Percentiles rank a stretch among this genome's conserved stretches.
Conservation (phyloP, 1,140 invertebrate species). For the Lethocerus indicus region DNA sequence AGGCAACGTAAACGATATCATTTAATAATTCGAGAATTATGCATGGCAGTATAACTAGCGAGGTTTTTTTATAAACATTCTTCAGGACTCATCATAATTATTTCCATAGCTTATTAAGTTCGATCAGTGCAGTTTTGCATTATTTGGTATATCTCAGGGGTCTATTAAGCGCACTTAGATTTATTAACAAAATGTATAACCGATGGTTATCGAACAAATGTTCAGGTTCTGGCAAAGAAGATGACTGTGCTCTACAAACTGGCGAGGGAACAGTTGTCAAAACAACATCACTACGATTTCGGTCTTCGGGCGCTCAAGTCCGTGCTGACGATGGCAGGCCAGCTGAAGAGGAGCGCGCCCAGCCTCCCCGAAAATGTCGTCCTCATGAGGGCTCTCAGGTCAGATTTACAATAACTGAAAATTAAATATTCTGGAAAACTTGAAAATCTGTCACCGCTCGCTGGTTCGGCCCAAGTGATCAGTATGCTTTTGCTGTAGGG, state of each 20-base stretch:
- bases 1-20: not conserved
- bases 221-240: conserved; percentile 72
- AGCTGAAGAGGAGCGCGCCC: conserved; percentile 55
- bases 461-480: no score
- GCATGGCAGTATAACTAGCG: no score
- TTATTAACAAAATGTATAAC: no score
- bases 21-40: not conserved
- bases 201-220: no score
- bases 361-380: conserved; percentile 68
- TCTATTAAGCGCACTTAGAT: not conserved
- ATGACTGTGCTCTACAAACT: conserved; percentile 80
- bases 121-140: not conserved
- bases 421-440: no score
- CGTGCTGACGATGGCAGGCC: conserved; percentile 75
- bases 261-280: conserved; percentile 69
- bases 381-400: conserved; percentile 65
- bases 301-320: conserved; percentile 76
- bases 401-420: not conserved
- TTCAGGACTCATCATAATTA: no score
- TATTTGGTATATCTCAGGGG: not conserved
- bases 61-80: no score
- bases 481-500: no score
- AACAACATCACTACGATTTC: conserved; percentile 88
- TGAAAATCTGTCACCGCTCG: no score
- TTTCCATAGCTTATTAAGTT: not conserved